phyloP scores from a whole-genome alignment of 2,797 vertebrate species.

The Phoxinus dragarum region DNA sequence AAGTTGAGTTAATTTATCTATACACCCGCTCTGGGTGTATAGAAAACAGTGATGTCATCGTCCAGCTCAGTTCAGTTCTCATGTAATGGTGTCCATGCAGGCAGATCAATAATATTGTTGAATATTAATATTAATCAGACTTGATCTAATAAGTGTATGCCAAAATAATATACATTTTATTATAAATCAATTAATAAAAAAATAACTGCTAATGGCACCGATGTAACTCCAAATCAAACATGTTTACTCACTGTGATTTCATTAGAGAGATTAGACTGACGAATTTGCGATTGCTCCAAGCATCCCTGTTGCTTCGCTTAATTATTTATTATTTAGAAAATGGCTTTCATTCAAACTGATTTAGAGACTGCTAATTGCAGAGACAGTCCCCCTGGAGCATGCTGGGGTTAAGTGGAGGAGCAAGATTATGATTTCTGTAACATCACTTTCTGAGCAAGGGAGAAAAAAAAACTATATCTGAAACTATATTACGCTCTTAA shows the following conservation, averaged over 20 bases:
- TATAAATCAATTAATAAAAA: constrained; percentile 9
- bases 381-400: constrained; percentile 20
- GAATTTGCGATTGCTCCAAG: constrained; percentile 18
- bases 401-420: constrained; percentile 25
- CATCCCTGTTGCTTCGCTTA: constrained; percentile 28
- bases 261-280: constrained; percentile 10
- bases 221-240: constrained; percentile 18
- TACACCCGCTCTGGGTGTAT: no score
- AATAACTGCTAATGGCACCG: background rate
- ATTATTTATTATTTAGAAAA: constrained; percentile 33
- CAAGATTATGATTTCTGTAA: constrained; percentile 32
- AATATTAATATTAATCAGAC: no score
- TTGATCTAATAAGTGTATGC: background rate
- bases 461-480: background rate
- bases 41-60: no score
- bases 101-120: no score
- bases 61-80: no score
- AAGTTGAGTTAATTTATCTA: no score
- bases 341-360: constrained; percentile 41
- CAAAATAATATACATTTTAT: background rate
- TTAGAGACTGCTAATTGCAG: constrained; percentile 33
- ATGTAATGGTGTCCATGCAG: no score
- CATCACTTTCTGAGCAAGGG: background rate
- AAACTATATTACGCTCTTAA: background rate
- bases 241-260: constrained; percentile 26